Base-by-base conservation (phyloP, 2,797 vertebrate genomes). In the Trichosurus vulpecula region DNA sequence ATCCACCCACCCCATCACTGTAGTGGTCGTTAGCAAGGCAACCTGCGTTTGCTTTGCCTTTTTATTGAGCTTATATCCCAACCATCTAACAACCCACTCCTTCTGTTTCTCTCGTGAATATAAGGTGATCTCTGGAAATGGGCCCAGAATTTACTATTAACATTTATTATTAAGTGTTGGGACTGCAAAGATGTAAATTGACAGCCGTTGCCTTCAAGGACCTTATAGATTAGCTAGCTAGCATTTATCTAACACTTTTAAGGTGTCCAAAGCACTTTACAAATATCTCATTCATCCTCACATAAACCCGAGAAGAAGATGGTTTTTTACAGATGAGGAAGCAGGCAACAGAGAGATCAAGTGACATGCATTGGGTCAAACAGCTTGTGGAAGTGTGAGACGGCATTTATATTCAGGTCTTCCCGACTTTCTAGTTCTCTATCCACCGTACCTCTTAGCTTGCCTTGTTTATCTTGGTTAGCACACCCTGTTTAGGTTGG, bases 1-100 rank as follows among this genome's bases (percentile, higher is more conserved):
- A n/a, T 13, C 6, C n/a, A 13, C n/a, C n/a, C 19, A 2, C 10
- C n/a, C 66, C n/a, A 3, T 22, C 66, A 2, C 2, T 2, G 19
- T 22, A 41, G n/a, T 19, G 66, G 14, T 74, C 2, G 14, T 74
- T 41, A 22, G 16, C 1, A 6, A 74, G 16, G 66, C 5, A 2
- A 41, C 6, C 8, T 74, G 1, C 0, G 0, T 74, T 74, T 19
- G 16, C 14, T 41, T 74, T 41, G 66, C 66, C 16, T 22, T 74
- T 74, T 74, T 41, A 16, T 25, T 41, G 6, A 74, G 61, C 31
- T 35, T 5, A 0, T 61, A 4, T 13, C 0, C 31, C 58, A 61
- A 14, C 12, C 10, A 12, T 31, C 12, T 58, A 58, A 58, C 30
- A 3, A 1, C 58, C 31, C 9, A n/a, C 13, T 6, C 4, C n/a